These are phyloP conservation scores for Caenorhabditis sinica DNA, from an alignment of 2,888 invertebrate species.

Conservation along the genomic window DNA sequence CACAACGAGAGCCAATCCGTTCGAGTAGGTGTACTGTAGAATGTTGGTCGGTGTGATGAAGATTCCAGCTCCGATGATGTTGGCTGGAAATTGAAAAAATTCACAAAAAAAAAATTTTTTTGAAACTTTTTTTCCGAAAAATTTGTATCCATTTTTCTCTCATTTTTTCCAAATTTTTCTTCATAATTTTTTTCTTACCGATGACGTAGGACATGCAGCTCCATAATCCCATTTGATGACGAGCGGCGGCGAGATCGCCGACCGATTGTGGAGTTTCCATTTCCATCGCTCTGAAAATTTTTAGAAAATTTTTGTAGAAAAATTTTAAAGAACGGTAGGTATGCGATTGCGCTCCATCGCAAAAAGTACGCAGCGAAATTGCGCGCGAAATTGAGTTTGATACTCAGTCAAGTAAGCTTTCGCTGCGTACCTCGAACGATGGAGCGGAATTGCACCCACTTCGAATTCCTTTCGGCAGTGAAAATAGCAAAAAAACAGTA, in stretches of 20 bases:
- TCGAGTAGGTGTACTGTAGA: slow-evolving; percentile 85
- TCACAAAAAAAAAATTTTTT: not conserved
- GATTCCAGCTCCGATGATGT: slow-evolving; percentile 79
- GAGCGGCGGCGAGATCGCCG: slow-evolving; percentile 43
- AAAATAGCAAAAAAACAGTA: too few species aligned
- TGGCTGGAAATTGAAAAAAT: slow-evolving; percentile 72
- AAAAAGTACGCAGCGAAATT: too few species aligned
- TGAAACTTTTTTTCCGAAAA: not conserved
- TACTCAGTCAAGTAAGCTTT: too few species aligned
- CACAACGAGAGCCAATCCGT: slow-evolving; percentile 89
- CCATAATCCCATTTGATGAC: slow-evolving; percentile 75
- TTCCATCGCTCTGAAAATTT: too few species aligned
- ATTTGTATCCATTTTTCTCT: not conserved
- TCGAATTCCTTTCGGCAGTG: too few species aligned
- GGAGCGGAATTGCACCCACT: too few species aligned
- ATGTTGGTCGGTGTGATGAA: slow-evolving; percentile 78
- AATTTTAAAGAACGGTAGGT: too few species aligned
- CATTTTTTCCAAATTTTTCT: not conserved
- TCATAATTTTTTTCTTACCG: slow-evolving; percentile 48
- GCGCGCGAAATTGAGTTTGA: too few species aligned
- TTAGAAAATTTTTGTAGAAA: too few species aligned
- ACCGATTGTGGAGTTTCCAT: too few species aligned
- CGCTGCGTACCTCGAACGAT: too few species aligned
- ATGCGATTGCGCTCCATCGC: too few species aligned
- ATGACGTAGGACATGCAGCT: slow-evolving; percentile 76